Base-by-base conservation (phyloP, 2,888 invertebrate species). In the Parnassius orleans region DNA sequence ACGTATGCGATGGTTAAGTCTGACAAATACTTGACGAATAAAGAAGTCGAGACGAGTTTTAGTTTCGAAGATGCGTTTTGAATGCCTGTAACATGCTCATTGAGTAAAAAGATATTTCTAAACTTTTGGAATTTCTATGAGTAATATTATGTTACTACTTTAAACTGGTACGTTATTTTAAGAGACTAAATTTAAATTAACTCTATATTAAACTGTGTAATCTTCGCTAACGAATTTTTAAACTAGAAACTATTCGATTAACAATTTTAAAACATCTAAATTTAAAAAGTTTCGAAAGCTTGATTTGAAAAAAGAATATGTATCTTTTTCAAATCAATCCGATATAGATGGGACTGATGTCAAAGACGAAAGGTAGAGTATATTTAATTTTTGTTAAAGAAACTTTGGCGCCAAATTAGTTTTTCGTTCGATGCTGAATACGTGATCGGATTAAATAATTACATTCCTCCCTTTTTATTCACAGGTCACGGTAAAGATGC, bases 371-470 rank as follows among this genome's bases (percentile, higher is more conserved):
- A 11, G n/a, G 11, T 15, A 55, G 71, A 72, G 72, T 68, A 73
- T 73, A 74, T 77, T 78, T 75, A 75, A 76, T 75, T 79, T 76
- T 78, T 75, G 72, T 70, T 68, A 75, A 79, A 84, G 81, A 80
- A 83, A 82, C 78, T 82, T 80, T 73, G 73, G 75, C 73, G 73
- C 80, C 82, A 87, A 88, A 88, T 90, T 89, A 88, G 88, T 90
- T 89, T 48, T 86, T 79, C 80, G 81, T 84, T 83, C 85, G 79
- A 80, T 80, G 79, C 73, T 71, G 70, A 72, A 71, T 79, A 88
- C 88, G 90, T 90, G 90, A 81, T 75, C 81, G 72, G 87, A 76
- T 78, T 89, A 75, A 81, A 83, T 87, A 89, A 89, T 90, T 87
- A 83, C 77, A 80, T 80, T 79, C 82, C 83, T 80, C 78, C 82